Percentiles rank a stretch among this genome's conserved stretches.
Evolutionary conservation across 2,113 vertebrate genomes (phyloP).

Genomic region (Nycticebus coucang): DNA sequence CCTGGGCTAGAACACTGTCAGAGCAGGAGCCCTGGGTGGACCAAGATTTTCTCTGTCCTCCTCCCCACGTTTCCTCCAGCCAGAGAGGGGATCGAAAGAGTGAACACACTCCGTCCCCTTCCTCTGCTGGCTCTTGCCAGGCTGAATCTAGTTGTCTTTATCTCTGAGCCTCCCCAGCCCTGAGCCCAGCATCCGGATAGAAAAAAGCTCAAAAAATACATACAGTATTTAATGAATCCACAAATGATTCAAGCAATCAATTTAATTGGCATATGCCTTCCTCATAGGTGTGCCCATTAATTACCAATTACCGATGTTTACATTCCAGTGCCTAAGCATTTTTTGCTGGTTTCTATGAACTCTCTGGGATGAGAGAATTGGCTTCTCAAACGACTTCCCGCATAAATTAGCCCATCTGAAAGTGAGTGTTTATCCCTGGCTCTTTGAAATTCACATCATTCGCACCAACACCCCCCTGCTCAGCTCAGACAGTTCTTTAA

Average conservation of each 20-base stretch:
- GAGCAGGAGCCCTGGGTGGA: not conserved
- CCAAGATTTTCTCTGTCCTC: not conserved
- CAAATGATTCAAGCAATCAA: conserved; percentile 73
- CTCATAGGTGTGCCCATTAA: conserved; percentile 80
- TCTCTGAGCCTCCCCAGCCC: not conserved
- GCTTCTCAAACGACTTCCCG: conserved; percentile 80
- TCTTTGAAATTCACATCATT: conserved; percentile 83
- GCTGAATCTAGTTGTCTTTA: conserved; percentile 3
- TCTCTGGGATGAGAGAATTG: conserved; percentile 76
- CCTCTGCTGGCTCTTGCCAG: not conserved
- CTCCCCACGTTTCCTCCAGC: not conserved
- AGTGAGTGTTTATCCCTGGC: conserved; percentile 77
- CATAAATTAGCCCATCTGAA: conserved; percentile 81
- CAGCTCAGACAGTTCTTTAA: conserved; percentile 75
- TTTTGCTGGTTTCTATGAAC: conserved; percentile 79
- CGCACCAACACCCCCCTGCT: conserved; percentile 63
- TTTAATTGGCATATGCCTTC: conserved; percentile 80
- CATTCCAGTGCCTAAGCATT: conserved; percentile 76
- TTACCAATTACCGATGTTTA: conserved; percentile 82
- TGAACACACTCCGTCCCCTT: not conserved
- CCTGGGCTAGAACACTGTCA: too few relatives aligned
- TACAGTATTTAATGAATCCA: conserved; percentile 73
- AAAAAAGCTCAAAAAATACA: conserved; percentile 46
- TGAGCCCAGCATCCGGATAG: not conserved
- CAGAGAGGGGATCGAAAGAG: not conserved